A percentile compares a stretch with the other conserved stretches of the same genome.
phyloP scores from a whole-genome alignment of 1,140 invertebrate genomes.

The Laodelphax striatellus region DNA sequence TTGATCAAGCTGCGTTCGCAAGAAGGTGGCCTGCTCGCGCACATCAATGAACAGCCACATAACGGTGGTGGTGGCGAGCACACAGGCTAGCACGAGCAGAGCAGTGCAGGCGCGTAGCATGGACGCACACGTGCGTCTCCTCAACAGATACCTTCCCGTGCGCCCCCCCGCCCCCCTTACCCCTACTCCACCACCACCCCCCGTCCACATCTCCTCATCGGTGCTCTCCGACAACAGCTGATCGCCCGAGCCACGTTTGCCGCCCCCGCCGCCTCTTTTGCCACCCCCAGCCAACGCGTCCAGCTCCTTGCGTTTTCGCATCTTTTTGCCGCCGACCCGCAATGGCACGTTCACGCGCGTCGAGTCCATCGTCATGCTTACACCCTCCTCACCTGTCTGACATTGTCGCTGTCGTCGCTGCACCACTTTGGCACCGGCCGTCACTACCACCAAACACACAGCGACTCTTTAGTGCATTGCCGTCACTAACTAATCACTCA shows the following conservation, averaged over 20 bases:
- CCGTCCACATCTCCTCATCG: slow-evolving; percentile 36
- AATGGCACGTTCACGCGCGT: slow-evolving; percentile 16
- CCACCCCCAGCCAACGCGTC: slow-evolving; percentile 31
- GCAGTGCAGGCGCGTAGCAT: slow-evolving; percentile 45
- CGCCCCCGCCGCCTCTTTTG: slow-evolving; percentile 24
- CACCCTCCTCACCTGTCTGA: background rate
- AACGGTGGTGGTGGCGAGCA: slow-evolving; percentile 49
- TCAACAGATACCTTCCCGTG: slow-evolving; percentile 28
- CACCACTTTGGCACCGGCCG: background rate
- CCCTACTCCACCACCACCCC: slow-evolving; percentile 29
- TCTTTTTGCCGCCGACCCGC: slow-evolving; percentile 35
- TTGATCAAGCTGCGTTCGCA: slow-evolving; percentile 52
- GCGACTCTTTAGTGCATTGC: too few species aligned
- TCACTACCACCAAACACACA: background rate
- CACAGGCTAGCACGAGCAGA: slow-evolving; percentile 45
- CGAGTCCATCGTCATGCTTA: slow-evolving; percentile 7
- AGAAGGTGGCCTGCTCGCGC: slow-evolving; percentile 47
- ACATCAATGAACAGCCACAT: slow-evolving; percentile 58
- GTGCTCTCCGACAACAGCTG: slow-evolving; percentile 34
- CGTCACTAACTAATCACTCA: too few species aligned
- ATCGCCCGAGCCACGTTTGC: slow-evolving; percentile 30
- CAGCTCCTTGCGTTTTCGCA: slow-evolving; percentile 43
- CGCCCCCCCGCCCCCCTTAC: slow-evolving; percentile 32
- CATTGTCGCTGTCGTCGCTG: background rate
- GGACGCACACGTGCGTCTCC: slow-evolving; percentile 30